Percentiles rank a stretch among this genome's conserved stretches.
Conservation (phyloP, 1,140 invertebrate species). For the Drosophila mojavensis region DNA sequence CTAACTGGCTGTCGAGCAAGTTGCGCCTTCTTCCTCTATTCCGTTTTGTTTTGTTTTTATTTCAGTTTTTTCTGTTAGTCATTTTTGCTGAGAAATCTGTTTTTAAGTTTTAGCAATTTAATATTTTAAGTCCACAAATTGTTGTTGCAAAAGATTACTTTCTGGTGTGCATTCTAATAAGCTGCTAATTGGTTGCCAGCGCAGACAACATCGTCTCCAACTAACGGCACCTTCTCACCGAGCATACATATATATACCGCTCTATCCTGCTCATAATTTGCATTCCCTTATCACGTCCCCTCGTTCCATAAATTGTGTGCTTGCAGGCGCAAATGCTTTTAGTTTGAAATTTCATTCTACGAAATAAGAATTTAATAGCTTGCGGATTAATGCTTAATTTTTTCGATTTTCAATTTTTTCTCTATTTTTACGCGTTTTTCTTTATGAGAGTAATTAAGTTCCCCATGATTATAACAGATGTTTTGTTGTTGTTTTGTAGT, state of each 20-base stretch:
- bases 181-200: slow-evolving; percentile 77
- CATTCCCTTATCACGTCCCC: not conserved
- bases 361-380: slow-evolving; percentile 78
- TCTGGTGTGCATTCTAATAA: slow-evolving; percentile 80
- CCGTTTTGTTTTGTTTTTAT: slow-evolving; percentile 10
- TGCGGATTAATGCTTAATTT: slow-evolving; percentile 31
- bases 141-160: slow-evolving; percentile 74
- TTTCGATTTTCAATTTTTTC: slow-evolving; percentile 7
- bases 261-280: slow-evolving; percentile 8
- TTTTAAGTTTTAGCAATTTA: slow-evolving; percentile 82
- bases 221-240: slow-evolving; percentile 49
- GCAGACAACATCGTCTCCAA: slow-evolving; percentile 57
- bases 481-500: not conserved
- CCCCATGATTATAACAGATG: slow-evolving; percentile 51
- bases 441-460: slow-evolving; percentile 60
- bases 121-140: slow-evolving; percentile 82
- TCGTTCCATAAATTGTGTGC: slow-evolving; percentile 8
- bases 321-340: slow-evolving; percentile 65
- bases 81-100: slow-evolving; percentile 71
- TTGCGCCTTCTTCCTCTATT: slow-evolving; percentile 22
- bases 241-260: slow-evolving; percentile 8
- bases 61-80: slow-evolving; percentile 17
- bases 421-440: slow-evolving; percentile 41
- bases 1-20: slow-evolving; percentile 35
- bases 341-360: slow-evolving; percentile 80